Evolutionary conservation across 2,888 invertebrate genomes (phyloP), one percentile per base, ranked within the genome.

Genomic region (Cremastinae sp.): DNA sequence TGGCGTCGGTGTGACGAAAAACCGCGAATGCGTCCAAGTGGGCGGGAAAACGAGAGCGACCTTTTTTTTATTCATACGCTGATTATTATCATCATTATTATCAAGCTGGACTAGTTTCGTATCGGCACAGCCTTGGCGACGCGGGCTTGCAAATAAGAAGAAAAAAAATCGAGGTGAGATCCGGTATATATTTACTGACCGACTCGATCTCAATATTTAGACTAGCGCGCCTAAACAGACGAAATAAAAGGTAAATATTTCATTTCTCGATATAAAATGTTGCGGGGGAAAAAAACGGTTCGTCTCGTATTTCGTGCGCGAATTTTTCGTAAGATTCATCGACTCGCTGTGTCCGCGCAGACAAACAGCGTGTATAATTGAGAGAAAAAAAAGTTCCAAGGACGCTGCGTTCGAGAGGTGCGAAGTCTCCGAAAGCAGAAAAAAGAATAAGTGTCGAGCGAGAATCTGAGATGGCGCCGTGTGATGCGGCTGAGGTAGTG

Each of bases 401-500:
- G 77, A 20, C 77, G 51, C 51, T 74, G 66, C 69, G 69, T 65
- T 38, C 68, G 74, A 41, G 54, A 73, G 77, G 77, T 74, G 77
- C 70, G 77, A 77, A 74, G 74, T 54, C 61, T 16, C 54, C 38
- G 74, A 59, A 43, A 34, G 54, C n/a, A n/a, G n/a, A n/a, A 14
- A 53, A 70, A 74, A 78, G 73, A 77, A 72, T 72, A 79, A 72
- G 79, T 72, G 79, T 78, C 78, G 74, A 78, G 64, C 73, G 78
- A 47, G 79, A 80, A 79, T 79, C 51, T 79, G 71, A 75, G 74
- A 61, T 59, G 79, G 75, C 76, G 78, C 78, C 79, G 68, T 66
- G 72, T 65, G 16, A 47, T 53, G 53, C 43, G 41, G 38, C 38
- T 8, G 43, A 10, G 14, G 62, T 62, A 69, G 69, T 20, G 28